Evolutionary conservation across 2,113 vertebrate species (phyloP), one percentile per base, ranked within the genome.

Genomic region (Equus quagga): DNA sequence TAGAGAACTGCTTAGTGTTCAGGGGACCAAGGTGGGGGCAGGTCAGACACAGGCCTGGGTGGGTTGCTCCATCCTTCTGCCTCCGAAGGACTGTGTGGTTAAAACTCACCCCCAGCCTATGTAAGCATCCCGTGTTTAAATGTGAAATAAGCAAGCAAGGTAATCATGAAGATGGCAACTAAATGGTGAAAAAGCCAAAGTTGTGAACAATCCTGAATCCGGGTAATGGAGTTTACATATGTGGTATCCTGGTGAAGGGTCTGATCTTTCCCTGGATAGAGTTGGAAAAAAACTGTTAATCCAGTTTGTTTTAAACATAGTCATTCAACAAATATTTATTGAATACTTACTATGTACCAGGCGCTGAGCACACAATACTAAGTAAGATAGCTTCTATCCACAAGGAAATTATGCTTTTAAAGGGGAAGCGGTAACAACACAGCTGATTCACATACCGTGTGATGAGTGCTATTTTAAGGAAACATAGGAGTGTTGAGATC

Each of bases 331-430:
- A 62, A 46, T 91, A 93, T 54, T 91, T 83, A 83, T 56, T 67
- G 62, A 96, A 89, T 46, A 62, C 87, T 89, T 78, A 83, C 96
- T 97, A 8, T n/a, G 28, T 92, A 60, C 89, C 89, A 84, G 85
- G 92, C 92, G 83, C 89, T 92, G 62, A 89, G 83, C 83, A 65
- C 58, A 75, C 19, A 73, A 15, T 64, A 24, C 78, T 54, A 58
- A 84, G 36, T 28, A 83, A 83, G 76, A 83, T 23, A 44, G 28
- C 41, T 64, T 69, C 44, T 69, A 10, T 72, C 49, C 56, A 31
- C 18, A 4, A 80, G 89, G 89, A 88, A 70, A 46, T 36, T n/a
- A 15, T 24, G 7, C 4, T 62, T 69, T 83, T 6, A 73, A 58
- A n/a, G 64, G 41, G 80, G 7, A 33, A 69, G 65, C 12, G 24